phyloP scores from a whole-genome alignment of 2,888 invertebrate species.

The Chaitophorus viminalis region DNA sequence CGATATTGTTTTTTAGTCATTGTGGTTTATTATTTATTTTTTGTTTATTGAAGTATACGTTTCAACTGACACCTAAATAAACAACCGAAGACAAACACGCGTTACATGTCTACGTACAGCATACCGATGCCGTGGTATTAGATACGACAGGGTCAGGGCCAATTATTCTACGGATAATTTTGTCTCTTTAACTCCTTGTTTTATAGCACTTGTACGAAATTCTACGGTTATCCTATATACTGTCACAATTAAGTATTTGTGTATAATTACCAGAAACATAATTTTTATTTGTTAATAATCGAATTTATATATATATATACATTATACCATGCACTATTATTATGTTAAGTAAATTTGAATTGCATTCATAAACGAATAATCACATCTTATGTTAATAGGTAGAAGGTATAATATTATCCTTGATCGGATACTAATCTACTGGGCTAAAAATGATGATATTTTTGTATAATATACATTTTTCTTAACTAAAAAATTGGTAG shows the following conservation, averaged over 20 bases:
- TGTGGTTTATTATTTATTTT: constrained; percentile 29
- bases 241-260: background rate
- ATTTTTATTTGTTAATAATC: background rate
- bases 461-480: background rate
- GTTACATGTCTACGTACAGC: background rate
- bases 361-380: too few species aligned
- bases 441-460: too few species aligned
- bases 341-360: too few species aligned
- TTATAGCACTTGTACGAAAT: background rate
- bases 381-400: too few species aligned
- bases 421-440: too few species aligned
- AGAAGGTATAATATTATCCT: too few species aligned
- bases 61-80: constrained; percentile 33
- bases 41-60: constrained; percentile 40
- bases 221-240: background rate
- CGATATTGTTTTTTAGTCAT: background rate
- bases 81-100: constrained; percentile 28
- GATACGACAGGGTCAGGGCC: constrained; percentile 46
- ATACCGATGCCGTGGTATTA: background rate
- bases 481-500: background rate
- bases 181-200: background rate
- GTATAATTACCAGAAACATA: background rate
- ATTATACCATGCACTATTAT: too few species aligned
- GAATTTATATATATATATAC: background rate
- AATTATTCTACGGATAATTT: constrained; percentile 13